Conservation (phyloP, 2,113 vertebrate species). For the Perccottus glenii region DNA sequence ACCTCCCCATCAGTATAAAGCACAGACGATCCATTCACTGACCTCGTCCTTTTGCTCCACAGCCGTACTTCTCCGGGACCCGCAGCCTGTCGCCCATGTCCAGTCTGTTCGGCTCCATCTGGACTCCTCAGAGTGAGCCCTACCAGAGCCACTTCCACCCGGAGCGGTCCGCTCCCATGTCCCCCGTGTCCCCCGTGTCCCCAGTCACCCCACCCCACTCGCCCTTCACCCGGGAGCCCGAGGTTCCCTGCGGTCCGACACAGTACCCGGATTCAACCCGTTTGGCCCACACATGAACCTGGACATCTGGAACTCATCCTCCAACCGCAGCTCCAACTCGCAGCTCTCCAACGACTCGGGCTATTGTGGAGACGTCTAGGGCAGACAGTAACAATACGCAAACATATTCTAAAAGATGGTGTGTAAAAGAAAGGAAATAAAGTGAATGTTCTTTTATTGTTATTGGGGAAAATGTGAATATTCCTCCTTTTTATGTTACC, state of each 20-base stretch:
- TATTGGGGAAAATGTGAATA: conserved; percentile 81
- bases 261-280: conserved; percentile 92
- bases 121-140: conserved; percentile 93
- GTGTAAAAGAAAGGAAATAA: conserved; percentile 75
- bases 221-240: conserved; percentile 84
- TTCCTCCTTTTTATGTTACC: conserved; percentile 78
- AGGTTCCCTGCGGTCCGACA: conserved; percentile 83
- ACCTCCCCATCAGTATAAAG: too few species aligned
- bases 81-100: conserved; percentile 98
- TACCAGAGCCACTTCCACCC: conserved; percentile 88
- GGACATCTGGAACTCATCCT: conserved; percentile 96
- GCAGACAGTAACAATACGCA: conserved; percentile 61
- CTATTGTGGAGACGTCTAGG: conserved; percentile 93
- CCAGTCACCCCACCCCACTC: conserved; percentile 77
- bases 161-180: conserved; percentile 76
- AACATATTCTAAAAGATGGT: conserved; percentile 56
- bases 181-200: conserved; percentile 85
- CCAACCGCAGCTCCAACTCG: conserved; percentile 89
- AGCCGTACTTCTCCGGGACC: conserved; percentile 96
- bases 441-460: conserved; percentile 89
- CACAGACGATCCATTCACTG: not conserved
- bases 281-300: conserved; percentile 98
- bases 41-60: conserved; percentile 7
- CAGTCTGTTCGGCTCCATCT: conserved; percentile 97
- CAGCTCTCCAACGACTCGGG: conserved; percentile 94